These are phyloP conservation scores for Geococcyx californianus DNA, from an alignment of 2,113 vertebrate genomes.

Conservation along the genomic window DNA sequence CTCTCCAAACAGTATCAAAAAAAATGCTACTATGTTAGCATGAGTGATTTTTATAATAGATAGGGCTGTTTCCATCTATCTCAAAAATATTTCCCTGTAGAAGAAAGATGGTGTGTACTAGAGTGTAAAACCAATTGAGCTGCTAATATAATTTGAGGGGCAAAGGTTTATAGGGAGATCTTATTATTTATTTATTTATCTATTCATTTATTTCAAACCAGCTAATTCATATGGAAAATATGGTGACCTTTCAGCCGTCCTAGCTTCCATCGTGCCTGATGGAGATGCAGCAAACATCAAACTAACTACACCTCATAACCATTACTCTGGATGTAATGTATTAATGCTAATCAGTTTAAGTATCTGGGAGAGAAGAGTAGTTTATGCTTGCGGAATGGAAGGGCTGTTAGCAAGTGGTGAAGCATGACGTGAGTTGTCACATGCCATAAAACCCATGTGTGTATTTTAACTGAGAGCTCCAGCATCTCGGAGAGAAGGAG, in stretches of 20 bases:
- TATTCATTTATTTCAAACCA: neutral
- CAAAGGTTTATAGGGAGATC: neutral
- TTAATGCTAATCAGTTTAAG: neutral
- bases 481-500: neutral
- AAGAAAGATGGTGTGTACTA: conserved; percentile 8
- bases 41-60: conserved; percentile 38
- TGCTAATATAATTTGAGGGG: neutral
- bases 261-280: neutral
- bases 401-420: neutral
- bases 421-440: neutral
- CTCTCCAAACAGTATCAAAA: neutral
- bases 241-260: neutral
- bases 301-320: neutral
- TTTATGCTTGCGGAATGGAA: neutral
- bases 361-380: neutral
- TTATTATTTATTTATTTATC: conserved; percentile 1
- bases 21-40: neutral
- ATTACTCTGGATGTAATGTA: neutral
- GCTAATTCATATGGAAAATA: neutral
- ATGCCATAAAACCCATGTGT: neutral
- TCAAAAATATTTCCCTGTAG: conserved; percentile 8
- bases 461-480: neutral
- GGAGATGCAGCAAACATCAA: neutral
- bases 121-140: conserved; percentile 35
- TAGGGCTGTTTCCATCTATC: conserved; percentile 10